Evolutionary conservation across 2,797 vertebrate species (phyloP).

Genomic region (Syndactyla subalaris): DNA sequence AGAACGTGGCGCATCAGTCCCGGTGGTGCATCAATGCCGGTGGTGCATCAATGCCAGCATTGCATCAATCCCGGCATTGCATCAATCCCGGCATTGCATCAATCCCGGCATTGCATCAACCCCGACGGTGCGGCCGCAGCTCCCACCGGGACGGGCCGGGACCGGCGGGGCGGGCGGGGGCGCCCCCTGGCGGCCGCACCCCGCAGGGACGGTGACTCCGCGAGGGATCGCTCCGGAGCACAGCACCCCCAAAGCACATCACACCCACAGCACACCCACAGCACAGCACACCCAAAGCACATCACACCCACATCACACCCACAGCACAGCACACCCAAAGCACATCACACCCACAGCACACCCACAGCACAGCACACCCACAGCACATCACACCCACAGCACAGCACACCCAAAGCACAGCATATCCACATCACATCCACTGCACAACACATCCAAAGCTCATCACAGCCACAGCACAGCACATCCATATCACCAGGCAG

Average conservation of each 20-base stretch:
- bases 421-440: background rate
- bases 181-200: background rate
- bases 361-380: background rate
- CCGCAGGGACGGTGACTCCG: background rate
- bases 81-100: no score
- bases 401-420: no score
- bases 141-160: background rate
- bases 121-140: background rate
- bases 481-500: no score
- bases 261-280: background rate
- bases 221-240: fast-evolving
- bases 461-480: background rate
- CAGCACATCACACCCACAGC: no score
- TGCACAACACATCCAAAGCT: background rate
- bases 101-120: no score
- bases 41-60: background rate
- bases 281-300: background rate
- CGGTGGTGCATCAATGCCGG: background rate
- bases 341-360: no score
- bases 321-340: no score
- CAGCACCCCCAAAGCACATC: no score
- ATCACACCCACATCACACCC: no score
- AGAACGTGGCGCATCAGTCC: background rate
- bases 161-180: background rate
- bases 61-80: no score